phyloP scores from a whole-genome alignment of 2,113 vertebrate species.

The Heliornis fulica region DNA sequence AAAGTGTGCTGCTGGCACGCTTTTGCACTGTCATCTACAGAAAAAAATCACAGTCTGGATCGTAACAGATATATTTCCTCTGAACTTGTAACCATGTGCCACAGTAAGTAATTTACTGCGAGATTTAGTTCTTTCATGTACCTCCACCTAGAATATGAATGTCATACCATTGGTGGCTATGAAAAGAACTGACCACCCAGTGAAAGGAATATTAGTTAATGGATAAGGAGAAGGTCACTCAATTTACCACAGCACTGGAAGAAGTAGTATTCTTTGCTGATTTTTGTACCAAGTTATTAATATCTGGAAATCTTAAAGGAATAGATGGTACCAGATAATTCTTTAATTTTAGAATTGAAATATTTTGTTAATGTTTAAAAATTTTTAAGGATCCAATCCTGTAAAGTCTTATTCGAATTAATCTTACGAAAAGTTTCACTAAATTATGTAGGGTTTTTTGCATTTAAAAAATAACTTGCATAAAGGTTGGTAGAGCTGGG shows the following conservation, averaged over 20 bases:
- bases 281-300: slow-evolving; percentile 16
- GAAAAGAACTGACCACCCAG: background rate
- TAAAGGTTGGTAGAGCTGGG: background rate
- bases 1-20: background rate
- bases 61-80: background rate
- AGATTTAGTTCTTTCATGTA: background rate
- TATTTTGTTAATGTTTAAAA: slow-evolving; percentile 13
- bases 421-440: background rate
- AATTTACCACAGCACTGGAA: background rate
- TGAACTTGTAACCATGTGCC: background rate
- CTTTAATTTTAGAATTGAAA: background rate
- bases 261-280: background rate
- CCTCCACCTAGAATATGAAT: background rate
- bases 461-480: background rate
- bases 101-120: background rate
- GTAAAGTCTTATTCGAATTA: background rate
- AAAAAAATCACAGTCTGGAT: background rate
- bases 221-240: slow-evolving; percentile 1
- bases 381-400: background rate
- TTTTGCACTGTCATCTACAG: background rate
- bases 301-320: background rate
- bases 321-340: background rate
- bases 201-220: slow-evolving; percentile 8
- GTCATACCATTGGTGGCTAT: background rate
- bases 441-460: background rate